These are phyloP conservation scores for Pseudonaja textilis DNA, from an alignment of 2,113 vertebrate genomes.

Conservation along the genomic window DNA sequence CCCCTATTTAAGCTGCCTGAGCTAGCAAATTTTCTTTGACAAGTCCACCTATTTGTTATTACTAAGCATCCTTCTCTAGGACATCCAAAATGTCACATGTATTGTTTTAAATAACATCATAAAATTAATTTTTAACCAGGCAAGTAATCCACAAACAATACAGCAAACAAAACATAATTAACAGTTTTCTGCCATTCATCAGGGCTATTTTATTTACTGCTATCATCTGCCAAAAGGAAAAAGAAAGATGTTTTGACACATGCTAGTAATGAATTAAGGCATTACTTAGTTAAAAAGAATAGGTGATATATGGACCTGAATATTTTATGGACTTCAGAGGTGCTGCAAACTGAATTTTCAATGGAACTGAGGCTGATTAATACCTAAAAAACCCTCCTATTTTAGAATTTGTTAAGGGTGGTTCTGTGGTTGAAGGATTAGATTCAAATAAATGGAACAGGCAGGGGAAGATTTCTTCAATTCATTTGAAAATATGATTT, in stretches of 20 bases:
- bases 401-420: not conserved
- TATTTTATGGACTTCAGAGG: not conserved
- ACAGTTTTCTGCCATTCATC: conserved; percentile 57
- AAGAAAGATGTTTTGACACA: conserved; percentile 58
- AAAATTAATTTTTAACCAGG: conserved; percentile 65
- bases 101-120: conserved; percentile 67
- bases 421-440: not conserved
- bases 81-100: conserved; percentile 56
- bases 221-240: conserved; percentile 48
- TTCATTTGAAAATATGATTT: not conserved
- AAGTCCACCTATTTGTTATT: conserved; percentile 59
- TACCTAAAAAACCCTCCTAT: not conserved
- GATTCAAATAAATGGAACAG: not conserved
- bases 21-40: conserved; percentile 56
- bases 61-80: conserved; percentile 53
- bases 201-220: conserved; percentile 56
- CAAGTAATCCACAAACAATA: conserved; percentile 54
- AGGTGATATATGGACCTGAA: not conserved
- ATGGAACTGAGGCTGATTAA: not conserved
- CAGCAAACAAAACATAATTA: conserved; percentile 63
- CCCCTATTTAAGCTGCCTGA: conserved; percentile 41
- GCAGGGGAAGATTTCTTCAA: not conserved
- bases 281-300: conserved; percentile 24
- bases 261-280: conserved; percentile 24
- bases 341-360: not conserved